These are phyloP conservation scores for Ondatra zibethicus DNA, from an alignment of 2,113 vertebrate genomes.

Conservation along the genomic window DNA sequence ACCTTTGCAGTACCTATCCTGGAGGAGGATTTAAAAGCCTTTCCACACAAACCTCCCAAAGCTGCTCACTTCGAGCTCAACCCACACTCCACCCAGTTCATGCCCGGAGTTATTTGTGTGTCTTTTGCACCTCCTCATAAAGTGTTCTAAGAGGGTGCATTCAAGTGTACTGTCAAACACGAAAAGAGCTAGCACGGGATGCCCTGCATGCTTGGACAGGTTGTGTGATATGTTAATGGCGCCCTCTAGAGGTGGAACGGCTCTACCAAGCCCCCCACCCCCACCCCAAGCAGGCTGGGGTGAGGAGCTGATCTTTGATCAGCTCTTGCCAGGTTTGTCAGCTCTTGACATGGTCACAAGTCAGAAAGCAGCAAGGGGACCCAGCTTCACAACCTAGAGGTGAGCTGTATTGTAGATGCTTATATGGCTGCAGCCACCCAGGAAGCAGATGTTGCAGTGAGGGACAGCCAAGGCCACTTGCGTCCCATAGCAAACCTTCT, in stretches of 20 bases:
- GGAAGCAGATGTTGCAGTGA: neutral
- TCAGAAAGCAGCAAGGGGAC: neutral
- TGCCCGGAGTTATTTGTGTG: neutral
- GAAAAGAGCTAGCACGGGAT: neutral
- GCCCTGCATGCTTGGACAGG: neutral
- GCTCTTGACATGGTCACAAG: neutral
- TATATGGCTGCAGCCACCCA: neutral
- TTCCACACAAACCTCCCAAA: neutral
- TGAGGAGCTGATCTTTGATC: neutral
- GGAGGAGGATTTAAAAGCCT: neutral
- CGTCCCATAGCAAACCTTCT: constrained; percentile 7
- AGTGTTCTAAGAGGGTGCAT: neutral
- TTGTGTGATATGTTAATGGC: neutral
- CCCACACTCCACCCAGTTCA: neutral
- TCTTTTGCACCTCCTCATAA: neutral
- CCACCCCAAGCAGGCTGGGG: neutral
- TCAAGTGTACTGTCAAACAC: neutral
- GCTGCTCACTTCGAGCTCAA: neutral
- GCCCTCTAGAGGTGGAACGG: constrained; percentile 58
- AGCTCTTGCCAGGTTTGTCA: neutral
- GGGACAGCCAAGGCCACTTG: neutral
- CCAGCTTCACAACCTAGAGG: neutral
- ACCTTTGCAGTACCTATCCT: neutral
- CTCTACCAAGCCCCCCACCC: neutral
- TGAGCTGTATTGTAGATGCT: neutral